phyloP scores from a whole-genome alignment of 2,797 vertebrate genomes.

The Mormyrus hasselquistii region DNA sequence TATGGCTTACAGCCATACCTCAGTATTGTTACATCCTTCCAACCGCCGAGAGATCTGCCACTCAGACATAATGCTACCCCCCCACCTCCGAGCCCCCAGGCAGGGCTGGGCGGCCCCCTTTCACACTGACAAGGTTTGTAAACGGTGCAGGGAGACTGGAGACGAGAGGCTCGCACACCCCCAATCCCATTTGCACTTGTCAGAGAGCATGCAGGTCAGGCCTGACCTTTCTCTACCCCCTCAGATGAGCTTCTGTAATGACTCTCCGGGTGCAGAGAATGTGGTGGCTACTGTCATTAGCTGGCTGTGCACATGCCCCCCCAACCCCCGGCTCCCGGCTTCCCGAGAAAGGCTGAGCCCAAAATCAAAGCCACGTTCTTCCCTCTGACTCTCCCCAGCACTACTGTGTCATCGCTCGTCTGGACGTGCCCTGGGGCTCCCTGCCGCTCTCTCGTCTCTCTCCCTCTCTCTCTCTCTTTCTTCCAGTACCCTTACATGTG shows the following conservation, averaged over 20 bases:
- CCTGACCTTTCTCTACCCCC: constrained; percentile 57
- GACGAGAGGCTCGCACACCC: constrained; percentile 46
- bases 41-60: constrained; percentile 12
- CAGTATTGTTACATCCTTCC: constrained; percentile 19
- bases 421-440: background rate
- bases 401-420: background rate
- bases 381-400: background rate
- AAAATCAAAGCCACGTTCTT: background rate
- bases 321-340: background rate
- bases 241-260: constrained; percentile 53
- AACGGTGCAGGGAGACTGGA: constrained; percentile 10
- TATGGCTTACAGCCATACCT: constrained; percentile 9
- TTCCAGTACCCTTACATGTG: background rate
- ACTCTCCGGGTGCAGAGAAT: constrained; percentile 30
- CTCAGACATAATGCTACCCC: background rate
- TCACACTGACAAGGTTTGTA: constrained; percentile 27
- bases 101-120: constrained; percentile 4
- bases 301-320: background rate
- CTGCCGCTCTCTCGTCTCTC: background rate
- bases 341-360: background rate
- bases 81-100: background rate
- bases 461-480: background rate
- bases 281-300: background rate
- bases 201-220: constrained; percentile 61
- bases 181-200: constrained; percentile 69